Percentiles rank a stretch among this genome's conserved stretches.
These are phyloP conservation scores for Drymodes brunneopygia DNA, from an alignment of 2,113 vertebrate genomes.

Conservation along the genomic window DNA sequence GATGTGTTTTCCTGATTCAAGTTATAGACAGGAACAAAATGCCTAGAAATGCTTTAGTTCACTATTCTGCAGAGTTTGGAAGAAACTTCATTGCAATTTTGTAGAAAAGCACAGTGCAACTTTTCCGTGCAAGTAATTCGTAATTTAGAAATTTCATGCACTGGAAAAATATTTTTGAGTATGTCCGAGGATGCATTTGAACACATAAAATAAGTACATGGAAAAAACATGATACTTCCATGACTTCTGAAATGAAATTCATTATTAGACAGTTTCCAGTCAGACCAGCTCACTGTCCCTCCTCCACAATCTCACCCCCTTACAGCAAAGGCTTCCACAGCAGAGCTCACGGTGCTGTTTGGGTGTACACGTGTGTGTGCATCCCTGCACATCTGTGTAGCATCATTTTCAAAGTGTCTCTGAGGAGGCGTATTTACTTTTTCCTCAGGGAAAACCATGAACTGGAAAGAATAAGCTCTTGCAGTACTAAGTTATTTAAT, in stretches of 20 bases:
- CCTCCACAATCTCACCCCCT: not conserved
- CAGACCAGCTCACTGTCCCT: not conserved
- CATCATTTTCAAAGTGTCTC: not conserved
- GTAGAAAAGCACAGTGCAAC: not conserved
- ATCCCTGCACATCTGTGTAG: not conserved
- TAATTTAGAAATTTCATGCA: not conserved
- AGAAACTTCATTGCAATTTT: not conserved
- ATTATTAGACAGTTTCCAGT: not conserved
- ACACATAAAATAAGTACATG: not conserved
- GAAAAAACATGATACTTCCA: not conserved
- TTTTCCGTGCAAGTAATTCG: fast-evolving
- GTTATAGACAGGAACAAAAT: not conserved
- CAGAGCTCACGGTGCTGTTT: fast-evolving
- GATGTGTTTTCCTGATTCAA: not conserved
- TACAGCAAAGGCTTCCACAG: not conserved
- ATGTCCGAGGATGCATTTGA: not conserved
- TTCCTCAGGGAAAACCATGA: not conserved
- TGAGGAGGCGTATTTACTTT: not conserved
- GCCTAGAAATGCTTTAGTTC: not conserved
- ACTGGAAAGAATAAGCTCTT: not conserved
- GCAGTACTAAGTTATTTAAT: not conserved
- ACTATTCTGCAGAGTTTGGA: not conserved
- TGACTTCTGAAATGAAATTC: not conserved
- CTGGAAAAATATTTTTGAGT: not conserved
- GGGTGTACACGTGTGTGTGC: too few species aligned